Evolutionary conservation across 2,888 invertebrate genomes (phyloP).

Genomic region (Kuschelorhynchus macadamiae): DNA sequence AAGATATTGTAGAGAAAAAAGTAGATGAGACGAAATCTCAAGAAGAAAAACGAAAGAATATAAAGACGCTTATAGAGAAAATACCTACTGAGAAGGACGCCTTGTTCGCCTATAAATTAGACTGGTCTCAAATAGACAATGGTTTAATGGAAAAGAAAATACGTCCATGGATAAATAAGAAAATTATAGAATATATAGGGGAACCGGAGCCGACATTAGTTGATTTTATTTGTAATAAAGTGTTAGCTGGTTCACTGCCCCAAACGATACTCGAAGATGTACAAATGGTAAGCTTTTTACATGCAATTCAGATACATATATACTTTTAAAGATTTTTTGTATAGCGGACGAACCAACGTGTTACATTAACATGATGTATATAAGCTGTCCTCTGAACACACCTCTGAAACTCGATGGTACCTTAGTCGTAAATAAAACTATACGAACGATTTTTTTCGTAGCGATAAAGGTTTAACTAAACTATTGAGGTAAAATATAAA

Average conservation of each 20-base stretch:
- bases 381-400: no score
- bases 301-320: no score
- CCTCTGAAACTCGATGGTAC: no score
- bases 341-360: no score
- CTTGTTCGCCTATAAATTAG: conserved; percentile 94
- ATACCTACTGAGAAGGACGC: conserved; percentile 98
- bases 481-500: no score
- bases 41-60: conserved; percentile 96
- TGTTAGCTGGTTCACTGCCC: conserved; percentile 93
- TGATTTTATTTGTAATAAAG: conserved; percentile 99
- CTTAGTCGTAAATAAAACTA: no score
- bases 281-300: conserved; percentile 87
- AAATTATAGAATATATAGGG: conserved; percentile 99
- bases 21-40: conserved; percentile 78
- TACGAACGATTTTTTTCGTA: no score
- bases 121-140: conserved; percentile 85
- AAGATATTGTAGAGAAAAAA: conserved; percentile 69
- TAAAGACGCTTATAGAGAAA: conserved; percentile 97
- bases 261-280: conserved; percentile 97
- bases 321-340: no score
- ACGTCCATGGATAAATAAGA: conserved; percentile 99
- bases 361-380: no score
- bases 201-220: conserved; percentile 98
- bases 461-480: no score
- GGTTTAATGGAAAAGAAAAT: conserved; percentile 94